Evolutionary conservation across 2,888 invertebrate species (phyloP).

Genomic region (Siphlonurus alternatus): DNA sequence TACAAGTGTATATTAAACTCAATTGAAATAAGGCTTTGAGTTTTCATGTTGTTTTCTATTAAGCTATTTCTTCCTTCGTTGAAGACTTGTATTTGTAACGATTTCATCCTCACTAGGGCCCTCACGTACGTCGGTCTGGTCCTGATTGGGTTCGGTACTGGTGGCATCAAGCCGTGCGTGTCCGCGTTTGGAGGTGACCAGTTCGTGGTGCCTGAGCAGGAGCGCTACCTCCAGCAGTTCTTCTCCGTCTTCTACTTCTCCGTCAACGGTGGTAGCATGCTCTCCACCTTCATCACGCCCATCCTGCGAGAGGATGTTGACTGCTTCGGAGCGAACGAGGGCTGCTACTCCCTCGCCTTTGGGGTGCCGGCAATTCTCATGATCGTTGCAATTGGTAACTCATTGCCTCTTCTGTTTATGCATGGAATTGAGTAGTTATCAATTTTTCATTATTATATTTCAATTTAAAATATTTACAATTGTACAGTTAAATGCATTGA

Average conservation of each 20-base stretch:
- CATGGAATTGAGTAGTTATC: not conserved
- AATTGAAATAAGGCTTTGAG: too few relatives aligned
- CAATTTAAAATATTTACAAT: too few relatives aligned
- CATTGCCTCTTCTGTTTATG: too few relatives aligned
- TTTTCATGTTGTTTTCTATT: too few relatives aligned
- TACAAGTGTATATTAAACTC: not conserved
- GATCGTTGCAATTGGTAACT: constrained; percentile 44
- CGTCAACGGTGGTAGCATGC: constrained; percentile 49
- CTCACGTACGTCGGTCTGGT: constrained; percentile 49
- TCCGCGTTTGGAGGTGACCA: constrained; percentile 93
- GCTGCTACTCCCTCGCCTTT: constrained; percentile 59
- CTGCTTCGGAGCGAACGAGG: constrained; percentile 48
- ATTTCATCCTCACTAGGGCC: constrained; percentile 27
- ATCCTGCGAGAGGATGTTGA: constrained; percentile 44
- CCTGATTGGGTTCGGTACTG: constrained; percentile 75
- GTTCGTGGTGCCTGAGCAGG: constrained; percentile 66
- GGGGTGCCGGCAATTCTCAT: constrained; percentile 60
- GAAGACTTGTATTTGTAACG: too few relatives aligned
- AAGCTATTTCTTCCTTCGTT: too few relatives aligned
- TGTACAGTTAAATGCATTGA: too few relatives aligned
- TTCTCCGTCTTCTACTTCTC: constrained; percentile 91
- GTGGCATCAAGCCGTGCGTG: constrained; percentile 93
- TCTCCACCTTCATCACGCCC: constrained; percentile 56
- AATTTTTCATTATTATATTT: not conserved
- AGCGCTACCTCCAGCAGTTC: constrained; percentile 58